A percentile compares a stretch with the other conserved stretches of the same genome.
Evolutionary conservation across 1,140 invertebrate species (phyloP).

Genomic region (Drosophila sulfurigaster): DNA sequence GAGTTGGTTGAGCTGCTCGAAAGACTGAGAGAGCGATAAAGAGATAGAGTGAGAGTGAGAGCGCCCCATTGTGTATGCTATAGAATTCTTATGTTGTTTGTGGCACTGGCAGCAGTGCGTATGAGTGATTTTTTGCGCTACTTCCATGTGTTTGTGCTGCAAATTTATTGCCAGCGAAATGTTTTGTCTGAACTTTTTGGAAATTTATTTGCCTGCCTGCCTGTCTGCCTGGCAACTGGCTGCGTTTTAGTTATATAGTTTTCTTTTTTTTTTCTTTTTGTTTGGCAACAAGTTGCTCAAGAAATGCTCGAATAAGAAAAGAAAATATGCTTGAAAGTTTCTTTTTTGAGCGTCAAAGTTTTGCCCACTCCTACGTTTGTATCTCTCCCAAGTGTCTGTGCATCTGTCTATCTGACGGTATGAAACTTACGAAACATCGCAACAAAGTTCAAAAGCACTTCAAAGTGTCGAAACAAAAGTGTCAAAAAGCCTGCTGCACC

Average conservation of each 20-base stretch:
- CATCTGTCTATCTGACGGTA: slow-evolving; percentile 38
- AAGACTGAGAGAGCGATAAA: slow-evolving; percentile 12
- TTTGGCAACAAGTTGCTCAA: slow-evolving; percentile 75
- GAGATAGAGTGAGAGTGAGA: slow-evolving; percentile 12
- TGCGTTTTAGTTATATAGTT: slow-evolving; percentile 37
- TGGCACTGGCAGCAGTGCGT: slow-evolving; percentile 72
- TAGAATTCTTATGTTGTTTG: slow-evolving; percentile 47
- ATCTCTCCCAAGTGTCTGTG: slow-evolving; percentile 61
- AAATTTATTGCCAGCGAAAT: slow-evolving; percentile 82
- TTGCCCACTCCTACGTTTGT: slow-evolving; percentile 23
- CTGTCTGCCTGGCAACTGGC: slow-evolving; percentile 21
- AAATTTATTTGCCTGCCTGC: slow-evolving; percentile 72
- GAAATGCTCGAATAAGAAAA: slow-evolving; percentile 13
- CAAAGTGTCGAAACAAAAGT: slow-evolving; percentile 81
- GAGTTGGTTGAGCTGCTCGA: neutral
- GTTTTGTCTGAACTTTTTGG: slow-evolving; percentile 75
- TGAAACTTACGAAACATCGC: slow-evolving; percentile 43
- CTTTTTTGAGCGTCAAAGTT: slow-evolving; percentile 42
- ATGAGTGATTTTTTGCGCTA: slow-evolving; percentile 75
- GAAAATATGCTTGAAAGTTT: slow-evolving; percentile 68
- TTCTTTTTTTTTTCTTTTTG: slow-evolving; percentile 21
- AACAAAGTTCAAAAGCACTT: slow-evolving; percentile 63
- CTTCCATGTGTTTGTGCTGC: slow-evolving; percentile 45
- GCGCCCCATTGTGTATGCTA: slow-evolving; percentile 54
- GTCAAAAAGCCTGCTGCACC: slow-evolving; percentile 68